Evolutionary conservation across 2,797 vertebrate species (phyloP).

Genomic region (Gallirallus australis): DNA sequence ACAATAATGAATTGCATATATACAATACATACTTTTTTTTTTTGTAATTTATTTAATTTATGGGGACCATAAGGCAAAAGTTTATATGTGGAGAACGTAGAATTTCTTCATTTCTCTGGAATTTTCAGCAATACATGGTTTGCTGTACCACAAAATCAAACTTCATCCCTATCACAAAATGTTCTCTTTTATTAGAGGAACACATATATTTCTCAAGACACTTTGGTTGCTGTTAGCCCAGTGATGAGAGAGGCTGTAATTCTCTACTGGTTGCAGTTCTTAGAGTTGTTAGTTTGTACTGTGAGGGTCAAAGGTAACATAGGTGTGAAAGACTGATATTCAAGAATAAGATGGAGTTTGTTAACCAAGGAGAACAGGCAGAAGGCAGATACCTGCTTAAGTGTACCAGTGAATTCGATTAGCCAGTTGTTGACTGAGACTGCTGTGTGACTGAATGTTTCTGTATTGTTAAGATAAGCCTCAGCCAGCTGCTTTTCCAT

Average conservation of each 20-base stretch:
- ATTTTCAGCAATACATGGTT: neutral
- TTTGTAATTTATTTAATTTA: neutral
- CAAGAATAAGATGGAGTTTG: neutral
- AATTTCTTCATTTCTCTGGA: neutral
- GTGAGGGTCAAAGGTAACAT: neutral
- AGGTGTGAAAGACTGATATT: fast-evolving
- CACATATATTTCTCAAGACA: neutral
- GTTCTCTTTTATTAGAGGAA: neutral
- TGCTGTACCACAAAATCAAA: neutral
- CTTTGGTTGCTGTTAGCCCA: neutral
- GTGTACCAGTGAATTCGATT: no score
- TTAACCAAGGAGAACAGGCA: neutral
- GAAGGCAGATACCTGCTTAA: neutral
- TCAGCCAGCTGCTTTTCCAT: neutral
- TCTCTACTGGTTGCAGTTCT: neutral
- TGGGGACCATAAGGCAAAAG: neutral
- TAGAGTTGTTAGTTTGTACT: neutral
- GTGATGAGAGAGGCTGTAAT: neutral
- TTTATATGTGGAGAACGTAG: neutral
- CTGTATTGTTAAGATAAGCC: neutral
- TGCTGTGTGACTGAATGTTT: neutral
- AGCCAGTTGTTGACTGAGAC: neutral
- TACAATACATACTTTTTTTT: neutral
- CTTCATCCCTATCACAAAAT: neutral
- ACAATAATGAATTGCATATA: neutral